These are phyloP conservation scores for Strix aluco DNA, from an alignment of 2,113 vertebrate genomes.

Conservation along the genomic window DNA sequence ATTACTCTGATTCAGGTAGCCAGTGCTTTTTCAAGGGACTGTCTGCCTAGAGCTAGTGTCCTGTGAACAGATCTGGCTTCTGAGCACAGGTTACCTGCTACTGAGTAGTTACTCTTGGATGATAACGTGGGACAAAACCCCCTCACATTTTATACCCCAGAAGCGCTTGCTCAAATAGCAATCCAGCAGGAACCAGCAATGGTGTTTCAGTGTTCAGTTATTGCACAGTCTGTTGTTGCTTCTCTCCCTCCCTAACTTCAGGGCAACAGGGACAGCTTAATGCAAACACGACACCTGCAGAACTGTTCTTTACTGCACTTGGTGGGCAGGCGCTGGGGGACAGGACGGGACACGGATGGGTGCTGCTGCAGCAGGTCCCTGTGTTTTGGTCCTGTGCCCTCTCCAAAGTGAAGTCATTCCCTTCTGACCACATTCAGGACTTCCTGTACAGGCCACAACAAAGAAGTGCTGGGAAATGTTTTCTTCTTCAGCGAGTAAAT, in stretches of 20 bases:
- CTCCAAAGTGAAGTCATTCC: not conserved
- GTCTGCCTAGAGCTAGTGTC: not conserved
- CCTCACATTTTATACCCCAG: not conserved
- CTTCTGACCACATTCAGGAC: not conserved
- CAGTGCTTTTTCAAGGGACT: not conserved
- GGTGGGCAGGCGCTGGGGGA: not conserved
- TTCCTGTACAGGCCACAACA: not conserved
- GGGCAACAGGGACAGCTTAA: not conserved
- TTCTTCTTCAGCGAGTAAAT: not conserved
- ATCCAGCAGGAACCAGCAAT: not conserved
- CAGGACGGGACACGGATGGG: not conserved
- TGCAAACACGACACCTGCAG: not conserved
- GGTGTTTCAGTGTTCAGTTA: accelerated
- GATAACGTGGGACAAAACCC: not conserved
- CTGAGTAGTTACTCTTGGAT: not conserved
- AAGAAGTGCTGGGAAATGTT: not conserved
- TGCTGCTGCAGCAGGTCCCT: not conserved
- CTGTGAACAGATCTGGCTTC: not conserved
- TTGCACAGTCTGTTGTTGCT: not conserved
- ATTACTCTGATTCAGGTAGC: not conserved
- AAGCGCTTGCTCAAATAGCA: not conserved
- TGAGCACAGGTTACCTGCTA: not conserved
- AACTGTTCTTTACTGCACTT: not conserved
- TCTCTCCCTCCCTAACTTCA: not conserved
- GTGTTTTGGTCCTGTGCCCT: accelerated